Conservation (phyloP, 2,888 invertebrate species). For the Synanthedon formicaeformis region DNA sequence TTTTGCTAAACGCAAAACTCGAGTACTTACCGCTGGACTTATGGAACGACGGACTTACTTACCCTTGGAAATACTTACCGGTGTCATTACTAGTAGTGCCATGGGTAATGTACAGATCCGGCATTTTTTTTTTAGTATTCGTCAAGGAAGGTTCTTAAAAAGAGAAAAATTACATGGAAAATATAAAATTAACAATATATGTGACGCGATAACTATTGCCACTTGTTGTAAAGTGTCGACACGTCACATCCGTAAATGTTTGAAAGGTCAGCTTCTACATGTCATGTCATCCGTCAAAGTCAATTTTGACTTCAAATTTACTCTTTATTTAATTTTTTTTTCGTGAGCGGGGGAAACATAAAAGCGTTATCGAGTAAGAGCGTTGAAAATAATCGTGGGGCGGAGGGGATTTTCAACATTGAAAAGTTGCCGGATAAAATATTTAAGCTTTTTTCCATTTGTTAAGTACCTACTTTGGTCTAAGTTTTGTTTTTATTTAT, state of each 20-base stretch:
- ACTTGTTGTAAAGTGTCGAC: constrained; percentile 28
- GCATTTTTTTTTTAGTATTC: no score
- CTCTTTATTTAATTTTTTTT: constrained; percentile 50
- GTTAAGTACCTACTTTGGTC: constrained; percentile 14
- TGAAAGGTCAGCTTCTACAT: constrained; percentile 43
- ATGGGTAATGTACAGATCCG: no score
- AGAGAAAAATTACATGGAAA: not conserved
- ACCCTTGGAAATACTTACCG: no score
- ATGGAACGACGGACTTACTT: no score
- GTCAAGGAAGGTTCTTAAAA: no score
- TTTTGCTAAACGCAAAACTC: no score
- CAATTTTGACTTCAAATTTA: constrained; percentile 64
- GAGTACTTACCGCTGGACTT: no score
- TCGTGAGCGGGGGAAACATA: constrained; percentile 36
- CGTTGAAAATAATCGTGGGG: constrained; percentile 45
- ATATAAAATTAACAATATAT: not conserved
- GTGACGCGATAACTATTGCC: not conserved
- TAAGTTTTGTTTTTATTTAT: not conserved
- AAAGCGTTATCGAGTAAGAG: constrained; percentile 61
- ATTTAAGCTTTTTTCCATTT: constrained; percentile 34
- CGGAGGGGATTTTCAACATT: constrained; percentile 45
- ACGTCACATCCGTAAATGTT: constrained; percentile 39
- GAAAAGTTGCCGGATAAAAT: constrained; percentile 51
- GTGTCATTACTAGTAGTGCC: no score
- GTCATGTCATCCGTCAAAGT: constrained; percentile 60